Evolutionary conservation across 1,140 invertebrate species (phyloP).

Genomic region (Aphelenchoides avenae): DNA sequence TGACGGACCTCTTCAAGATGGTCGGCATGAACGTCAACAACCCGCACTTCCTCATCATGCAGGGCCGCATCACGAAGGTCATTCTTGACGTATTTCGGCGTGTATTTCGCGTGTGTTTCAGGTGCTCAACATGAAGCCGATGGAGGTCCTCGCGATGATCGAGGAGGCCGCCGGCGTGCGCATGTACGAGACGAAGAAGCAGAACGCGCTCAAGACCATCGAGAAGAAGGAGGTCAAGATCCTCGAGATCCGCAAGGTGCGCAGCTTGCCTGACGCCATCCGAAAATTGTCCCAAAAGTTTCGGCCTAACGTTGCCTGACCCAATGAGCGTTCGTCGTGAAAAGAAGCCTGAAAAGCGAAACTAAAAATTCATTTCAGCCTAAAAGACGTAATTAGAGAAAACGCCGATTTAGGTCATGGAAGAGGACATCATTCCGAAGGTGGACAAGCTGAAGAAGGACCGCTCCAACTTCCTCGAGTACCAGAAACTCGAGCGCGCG

Average conservation of each 20-base stretch:
- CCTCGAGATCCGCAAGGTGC: conserved; percentile 76
- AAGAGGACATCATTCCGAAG: conserved; percentile 81
- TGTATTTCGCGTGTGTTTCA: not conserved
- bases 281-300: not conserved
- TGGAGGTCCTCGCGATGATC: conserved; percentile 87
- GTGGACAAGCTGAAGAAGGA: conserved; percentile 81
- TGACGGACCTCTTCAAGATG: conserved; percentile 89
- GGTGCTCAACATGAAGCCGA: conserved; percentile 37
- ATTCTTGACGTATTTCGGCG: conserved; percentile 8
- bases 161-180: conserved; percentile 98
- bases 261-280: conserved; percentile 40
- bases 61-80: conserved; percentile 97
- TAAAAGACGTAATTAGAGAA: not conserved
- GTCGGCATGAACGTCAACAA: conserved; percentile 98
- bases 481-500: conserved; percentile 78
- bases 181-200: conserved; percentile 91
- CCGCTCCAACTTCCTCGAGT: conserved; percentile 77
- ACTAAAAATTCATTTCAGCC: not conserved
- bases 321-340: too few relatives aligned
- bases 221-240: conserved; percentile 90
- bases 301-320: too few relatives aligned
- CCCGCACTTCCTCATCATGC: conserved; percentile 97
- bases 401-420: conserved; percentile 68
- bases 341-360: not conserved
- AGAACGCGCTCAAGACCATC: conserved; percentile 78